These are phyloP conservation scores for Phylloscopus whistleri DNA, from an alignment of 2,113 vertebrate genomes.

Conservation along the genomic window DNA sequence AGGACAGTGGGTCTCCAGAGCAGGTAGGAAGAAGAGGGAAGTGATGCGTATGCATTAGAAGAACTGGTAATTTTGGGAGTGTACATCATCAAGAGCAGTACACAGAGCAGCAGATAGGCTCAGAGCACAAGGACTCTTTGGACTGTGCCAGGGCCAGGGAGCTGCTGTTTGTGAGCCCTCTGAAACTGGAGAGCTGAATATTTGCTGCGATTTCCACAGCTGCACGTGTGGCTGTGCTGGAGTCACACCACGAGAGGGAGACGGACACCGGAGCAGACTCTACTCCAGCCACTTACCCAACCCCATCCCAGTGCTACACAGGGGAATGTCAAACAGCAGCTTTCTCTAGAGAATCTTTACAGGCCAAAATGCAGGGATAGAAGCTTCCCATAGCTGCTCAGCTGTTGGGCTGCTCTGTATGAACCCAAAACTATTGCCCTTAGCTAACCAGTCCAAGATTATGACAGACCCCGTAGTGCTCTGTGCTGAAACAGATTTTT, in stretches of 20 bases:
- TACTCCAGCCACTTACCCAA: background rate
- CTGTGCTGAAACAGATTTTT: background rate
- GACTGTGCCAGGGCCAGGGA: background rate
- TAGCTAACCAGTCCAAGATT: background rate
- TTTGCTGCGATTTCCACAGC: fast-evolving
- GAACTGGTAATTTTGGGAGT: background rate
- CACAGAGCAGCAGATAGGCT: background rate
- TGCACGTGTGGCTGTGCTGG: background rate
- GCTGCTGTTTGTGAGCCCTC: background rate
- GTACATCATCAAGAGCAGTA: fast-evolving
- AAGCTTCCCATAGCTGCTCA: background rate
- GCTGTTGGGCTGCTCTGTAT: background rate
- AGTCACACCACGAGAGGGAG: slow-evolving; percentile 14
- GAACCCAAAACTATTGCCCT: background rate
- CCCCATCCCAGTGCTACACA: fast-evolving
- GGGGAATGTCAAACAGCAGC: background rate
- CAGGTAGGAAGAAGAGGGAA: background rate
- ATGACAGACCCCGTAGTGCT: background rate
- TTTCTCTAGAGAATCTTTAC: background rate
- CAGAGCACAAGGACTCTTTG: background rate
- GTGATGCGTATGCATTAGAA: background rate
- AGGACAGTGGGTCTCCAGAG: background rate
- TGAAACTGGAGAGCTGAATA: background rate
- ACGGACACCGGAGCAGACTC: fast-evolving
- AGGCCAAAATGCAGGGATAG: background rate